A percentile compares a stretch with the other conserved stretches of the same genome.
Conservation (phyloP, 2,797 vertebrate species). For the Argentina silus region DNA sequence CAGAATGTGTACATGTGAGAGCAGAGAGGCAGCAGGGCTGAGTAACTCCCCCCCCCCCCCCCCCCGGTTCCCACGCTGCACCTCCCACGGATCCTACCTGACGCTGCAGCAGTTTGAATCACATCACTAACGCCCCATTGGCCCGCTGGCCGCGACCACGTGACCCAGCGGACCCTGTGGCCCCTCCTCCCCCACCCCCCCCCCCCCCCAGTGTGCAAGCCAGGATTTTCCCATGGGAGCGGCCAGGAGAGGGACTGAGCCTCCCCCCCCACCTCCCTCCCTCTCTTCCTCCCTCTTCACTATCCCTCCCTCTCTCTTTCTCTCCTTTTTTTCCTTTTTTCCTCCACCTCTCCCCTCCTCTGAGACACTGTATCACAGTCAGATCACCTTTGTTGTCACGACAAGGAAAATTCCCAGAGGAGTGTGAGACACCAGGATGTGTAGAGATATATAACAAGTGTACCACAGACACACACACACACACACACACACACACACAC, state of each 20-base stretch:
- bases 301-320: constrained; percentile 53
- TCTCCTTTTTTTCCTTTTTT: constrained; percentile 58
- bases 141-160: constrained; percentile 62
- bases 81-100: constrained; percentile 69
- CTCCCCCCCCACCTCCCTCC: constrained; percentile 33
- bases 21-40: constrained; percentile 13
- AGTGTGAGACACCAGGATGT: constrained; percentile 65
- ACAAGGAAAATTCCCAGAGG: constrained; percentile 65
- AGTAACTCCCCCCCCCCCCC: constrained; percentile 34
- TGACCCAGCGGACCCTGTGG: constrained; percentile 64
- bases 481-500: constrained; percentile 37
- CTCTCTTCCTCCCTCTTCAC: constrained; percentile 19
- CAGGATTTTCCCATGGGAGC: constrained; percentile 85
- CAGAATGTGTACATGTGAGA: constrained; percentile 41
- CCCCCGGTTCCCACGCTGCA: constrained; percentile 71
- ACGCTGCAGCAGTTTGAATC: constrained; percentile 78
- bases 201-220: constrained; percentile 69
- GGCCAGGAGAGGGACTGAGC: constrained; percentile 57
- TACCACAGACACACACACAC: neutral
- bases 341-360: constrained; percentile 70
- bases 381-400: constrained; percentile 74
- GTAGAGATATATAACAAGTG: constrained; percentile 38
- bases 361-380: constrained; percentile 75
- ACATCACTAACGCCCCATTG: constrained; percentile 74
- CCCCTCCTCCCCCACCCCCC: too few relatives aligned